Evolutionary conservation across 2,113 vertebrate genomes (phyloP).

Genomic region (Otocyon megalotis): DNA sequence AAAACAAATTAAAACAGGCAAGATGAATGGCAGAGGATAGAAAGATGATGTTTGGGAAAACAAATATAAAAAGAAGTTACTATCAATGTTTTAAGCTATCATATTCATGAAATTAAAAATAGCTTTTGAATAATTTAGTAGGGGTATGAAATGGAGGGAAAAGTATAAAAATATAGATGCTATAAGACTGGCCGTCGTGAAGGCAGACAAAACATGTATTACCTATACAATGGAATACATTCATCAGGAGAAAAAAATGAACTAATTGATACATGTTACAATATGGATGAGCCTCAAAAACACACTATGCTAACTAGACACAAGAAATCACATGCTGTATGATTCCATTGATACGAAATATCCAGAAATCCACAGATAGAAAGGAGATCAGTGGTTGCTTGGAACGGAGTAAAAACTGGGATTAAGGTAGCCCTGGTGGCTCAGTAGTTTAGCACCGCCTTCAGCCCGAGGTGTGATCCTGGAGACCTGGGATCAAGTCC

Average conservation of each 20-base stretch:
- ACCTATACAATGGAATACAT: background rate
- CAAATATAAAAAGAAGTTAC: constrained; percentile 13
- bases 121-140: constrained; percentile 48
- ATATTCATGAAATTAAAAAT: constrained; percentile 54
- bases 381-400: background rate
- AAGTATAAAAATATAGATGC: constrained; percentile 14
- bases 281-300: background rate
- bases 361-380: background rate
- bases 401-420: background rate
- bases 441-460: too few relatives aligned
- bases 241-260: background rate
- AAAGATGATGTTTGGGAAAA: constrained; percentile 51
- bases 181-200: background rate
- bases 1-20: constrained; percentile 38
- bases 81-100: background rate
- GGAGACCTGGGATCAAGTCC: too few relatives aligned
- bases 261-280: background rate
- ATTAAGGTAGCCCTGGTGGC: background rate
- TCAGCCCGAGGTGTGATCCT: too few relatives aligned
- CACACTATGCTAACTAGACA: background rate
- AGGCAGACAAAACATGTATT: background rate
- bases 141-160: background rate
- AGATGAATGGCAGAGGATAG: background rate
- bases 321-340: background rate
- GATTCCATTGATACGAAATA: background rate